These are phyloP conservation scores for Ophion ellenae DNA, from an alignment of 2,888 invertebrate species.

Conservation along the genomic window DNA sequence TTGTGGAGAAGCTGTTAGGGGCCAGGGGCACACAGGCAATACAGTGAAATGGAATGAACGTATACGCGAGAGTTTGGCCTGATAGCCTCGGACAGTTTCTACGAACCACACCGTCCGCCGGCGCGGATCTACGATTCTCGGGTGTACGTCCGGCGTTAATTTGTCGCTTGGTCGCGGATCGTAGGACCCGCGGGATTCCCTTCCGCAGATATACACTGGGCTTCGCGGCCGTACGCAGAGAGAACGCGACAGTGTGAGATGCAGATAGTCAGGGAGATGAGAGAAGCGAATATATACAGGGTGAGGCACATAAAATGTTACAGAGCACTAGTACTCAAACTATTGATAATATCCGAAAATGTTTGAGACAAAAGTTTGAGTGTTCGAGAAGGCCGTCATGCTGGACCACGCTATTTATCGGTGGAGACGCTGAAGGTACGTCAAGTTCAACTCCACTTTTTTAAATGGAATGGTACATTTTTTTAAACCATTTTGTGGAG, in stretches of 20 bases:
- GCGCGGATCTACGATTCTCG: constrained; percentile 62
- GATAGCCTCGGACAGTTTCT: constrained; percentile 55
- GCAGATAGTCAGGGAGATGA: constrained; percentile 13
- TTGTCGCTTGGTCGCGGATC: constrained; percentile 78
- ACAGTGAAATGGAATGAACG: constrained; percentile 10
- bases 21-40: background rate
- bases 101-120: constrained; percentile 55
- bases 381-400: background rate
- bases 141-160: constrained; percentile 73
- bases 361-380: background rate
- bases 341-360: too few species aligned
- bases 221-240: constrained; percentile 54
- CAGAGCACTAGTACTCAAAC: too few species aligned
- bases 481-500: too few species aligned
- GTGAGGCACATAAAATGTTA: too few species aligned
- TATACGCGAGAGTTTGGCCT: constrained; percentile 23
- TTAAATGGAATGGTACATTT: too few species aligned
- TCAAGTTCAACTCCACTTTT: too few species aligned
- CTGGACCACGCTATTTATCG: too few species aligned
- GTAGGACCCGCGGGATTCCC: constrained; percentile 74
- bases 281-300: constrained; percentile 1
- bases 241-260: constrained; percentile 29
- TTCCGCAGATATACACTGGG: constrained; percentile 41
- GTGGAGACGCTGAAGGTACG: too few species aligned
- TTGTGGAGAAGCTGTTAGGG: constrained; percentile 29